Base-by-base conservation (phyloP, 2,888 invertebrate genomes). In the Venusia cambrica region DNA sequence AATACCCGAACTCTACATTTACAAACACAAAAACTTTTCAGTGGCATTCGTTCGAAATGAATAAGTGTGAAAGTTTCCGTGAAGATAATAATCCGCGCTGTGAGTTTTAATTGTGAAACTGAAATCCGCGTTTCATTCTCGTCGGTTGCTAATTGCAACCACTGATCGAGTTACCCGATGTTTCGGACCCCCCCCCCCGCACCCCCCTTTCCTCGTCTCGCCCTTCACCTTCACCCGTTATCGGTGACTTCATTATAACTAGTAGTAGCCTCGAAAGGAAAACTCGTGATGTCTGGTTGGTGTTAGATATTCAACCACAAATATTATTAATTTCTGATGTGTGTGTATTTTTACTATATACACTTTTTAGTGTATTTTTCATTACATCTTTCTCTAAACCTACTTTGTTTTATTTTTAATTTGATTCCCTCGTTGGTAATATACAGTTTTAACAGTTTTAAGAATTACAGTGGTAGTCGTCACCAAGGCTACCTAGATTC, bases 101-200 rank as follows among this genome's bases (percentile, higher is more conserved):
- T 45, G 59, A 56, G 51, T 63, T 65, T 62, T 63, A 60, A 65
- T 62, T 60, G 57, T 62, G 56, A 48, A 57, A 53, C 54, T 48
- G 54, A 43, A 51, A 43, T 51, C 44, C 39, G 43, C 48, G 48
- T 38, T 42, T 29, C 20, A 44, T 33, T 42, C 46, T 31, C 40
- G 41, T 26, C 48, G 43, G 35, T 39, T 37, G 54, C 52, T 61
- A 57, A 64, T 57, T 59, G 59, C 53, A 44, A 53, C 45, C 60
- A 50, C 54, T 51, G 54, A 52, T 54, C 53, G 49, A 48, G 43
- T 48, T 38, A 38, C 38, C 33, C 45, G 34, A 28, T 45, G 49
- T 45, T 44, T 40, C 35, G 34, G 28, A 16, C 6, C 25, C 21
- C 11, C 41, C 7, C 21, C 19, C 14, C 17, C 17, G 12, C 13